These are phyloP conservation scores for Eumerus sabulonum DNA, from an alignment of 2,888 invertebrate species.

Conservation along the genomic window DNA sequence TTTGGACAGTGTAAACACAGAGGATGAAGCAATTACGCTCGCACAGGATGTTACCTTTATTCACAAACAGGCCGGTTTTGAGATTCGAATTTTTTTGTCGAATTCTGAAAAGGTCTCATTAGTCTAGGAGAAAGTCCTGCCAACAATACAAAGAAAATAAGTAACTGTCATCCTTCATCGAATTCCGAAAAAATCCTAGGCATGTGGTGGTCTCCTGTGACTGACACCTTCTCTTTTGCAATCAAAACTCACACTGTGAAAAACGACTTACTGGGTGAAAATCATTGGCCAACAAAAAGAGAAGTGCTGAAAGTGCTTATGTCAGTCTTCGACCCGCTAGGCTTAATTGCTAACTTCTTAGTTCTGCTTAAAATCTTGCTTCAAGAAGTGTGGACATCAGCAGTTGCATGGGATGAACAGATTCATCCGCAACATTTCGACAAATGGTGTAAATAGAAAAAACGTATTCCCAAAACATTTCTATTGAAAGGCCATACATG, in stretches of 20 bases:
- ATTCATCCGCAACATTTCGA: background rate
- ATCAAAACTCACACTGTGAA: background rate
- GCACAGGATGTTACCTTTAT: constrained; percentile 9
- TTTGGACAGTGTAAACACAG: constrained; percentile 23
- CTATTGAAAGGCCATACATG: background rate
- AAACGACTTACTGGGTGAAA: background rate
- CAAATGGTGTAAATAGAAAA: constrained; percentile 3
- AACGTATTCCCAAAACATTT: background rate
- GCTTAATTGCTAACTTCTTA: constrained; percentile 15
- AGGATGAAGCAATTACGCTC: constrained; percentile 8
- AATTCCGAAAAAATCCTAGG: constrained; percentile 11
- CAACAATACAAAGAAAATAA: constrained; percentile 3
- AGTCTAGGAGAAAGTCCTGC: constrained; percentile 7
- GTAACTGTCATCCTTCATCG: background rate
- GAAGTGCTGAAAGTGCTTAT: constrained; percentile 10
- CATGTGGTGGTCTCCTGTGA: constrained; percentile 5
- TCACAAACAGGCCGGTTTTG: constrained; percentile 18
- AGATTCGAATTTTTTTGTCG: constrained; percentile 19
- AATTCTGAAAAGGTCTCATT: constrained; percentile 7
- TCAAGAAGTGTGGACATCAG: constrained; percentile 10
- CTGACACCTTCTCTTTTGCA: constrained; percentile 14
- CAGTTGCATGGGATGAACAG: constrained; percentile 10
- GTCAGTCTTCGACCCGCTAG: constrained; percentile 32
- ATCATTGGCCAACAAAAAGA: constrained; percentile 24
- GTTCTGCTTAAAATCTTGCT: constrained; percentile 39